These are phyloP conservation scores for Selenia dentaria DNA, from an alignment of 2,888 invertebrate genomes.

Conservation along the genomic window DNA sequence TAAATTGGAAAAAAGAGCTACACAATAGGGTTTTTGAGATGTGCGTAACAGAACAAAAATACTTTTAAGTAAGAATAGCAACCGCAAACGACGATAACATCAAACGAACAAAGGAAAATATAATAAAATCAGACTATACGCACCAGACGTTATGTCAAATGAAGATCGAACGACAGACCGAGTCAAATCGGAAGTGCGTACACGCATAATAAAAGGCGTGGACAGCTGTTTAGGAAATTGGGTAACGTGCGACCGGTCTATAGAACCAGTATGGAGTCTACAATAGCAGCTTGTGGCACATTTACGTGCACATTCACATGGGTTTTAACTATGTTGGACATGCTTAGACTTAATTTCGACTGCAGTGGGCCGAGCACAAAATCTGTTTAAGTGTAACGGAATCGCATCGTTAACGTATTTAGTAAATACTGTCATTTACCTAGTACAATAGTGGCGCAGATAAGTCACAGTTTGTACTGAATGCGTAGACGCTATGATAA, in stretches of 20 bases:
- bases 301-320: not conserved
- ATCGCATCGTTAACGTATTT: too few relatives aligned
- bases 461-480: too few relatives aligned
- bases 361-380: too few relatives aligned
- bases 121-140: not conserved
- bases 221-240: slow-evolving; percentile 28
- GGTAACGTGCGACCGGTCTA: slow-evolving; percentile 16
- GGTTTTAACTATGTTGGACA: not conserved
- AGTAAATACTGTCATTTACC: too few relatives aligned
- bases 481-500: too few relatives aligned
- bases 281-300: not conserved
- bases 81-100: not conserved
- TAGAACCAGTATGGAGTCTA: slow-evolving; percentile 7
- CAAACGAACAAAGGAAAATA: not conserved
- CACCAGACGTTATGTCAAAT: slow-evolving; percentile 3
- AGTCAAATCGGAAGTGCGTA: slow-evolving; percentile 22
- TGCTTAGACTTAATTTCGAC: not conserved
- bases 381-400: too few relatives aligned
- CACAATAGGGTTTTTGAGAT: too few relatives aligned
- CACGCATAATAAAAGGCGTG: slow-evolving; percentile 19
- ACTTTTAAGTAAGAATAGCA: not conserved
- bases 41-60: too few relatives aligned
- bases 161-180: slow-evolving; percentile 6
- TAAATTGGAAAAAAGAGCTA: too few relatives aligned
- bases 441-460: too few relatives aligned